These are phyloP conservation scores for Steatocranus sp. DNA, from an alignment of 2,797 vertebrate genomes.

Conservation along the genomic window DNA sequence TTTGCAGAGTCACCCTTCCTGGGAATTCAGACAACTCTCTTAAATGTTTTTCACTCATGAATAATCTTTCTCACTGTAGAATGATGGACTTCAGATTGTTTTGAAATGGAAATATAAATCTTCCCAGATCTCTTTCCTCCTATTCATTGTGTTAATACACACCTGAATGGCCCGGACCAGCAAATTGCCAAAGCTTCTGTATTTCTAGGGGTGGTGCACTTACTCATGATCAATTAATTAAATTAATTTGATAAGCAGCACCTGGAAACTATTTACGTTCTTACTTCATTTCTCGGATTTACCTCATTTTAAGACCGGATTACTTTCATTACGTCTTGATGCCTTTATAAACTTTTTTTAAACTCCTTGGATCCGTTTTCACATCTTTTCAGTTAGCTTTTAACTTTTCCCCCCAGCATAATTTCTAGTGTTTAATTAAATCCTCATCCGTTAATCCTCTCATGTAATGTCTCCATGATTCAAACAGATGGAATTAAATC, in stretches of 20 bases:
- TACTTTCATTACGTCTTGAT: background rate
- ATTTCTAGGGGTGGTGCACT: background rate
- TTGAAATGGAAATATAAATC: background rate
- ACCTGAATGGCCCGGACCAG: rapidly evolving
- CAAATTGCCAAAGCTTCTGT: background rate
- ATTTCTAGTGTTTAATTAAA: background rate
- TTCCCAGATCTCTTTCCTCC: background rate
- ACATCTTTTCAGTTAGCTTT: background rate
- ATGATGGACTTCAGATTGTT: background rate
- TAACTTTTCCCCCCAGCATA: background rate
- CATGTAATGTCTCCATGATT: background rate
- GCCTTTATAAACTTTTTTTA: background rate
- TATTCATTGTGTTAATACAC: background rate
- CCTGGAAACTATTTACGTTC: background rate
- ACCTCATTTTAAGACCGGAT: background rate
- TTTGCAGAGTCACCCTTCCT: background rate
- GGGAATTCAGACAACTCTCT: background rate
- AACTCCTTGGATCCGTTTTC: too few relatives aligned
- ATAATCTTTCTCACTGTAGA: background rate
- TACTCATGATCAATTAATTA: background rate
- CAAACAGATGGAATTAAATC: background rate
- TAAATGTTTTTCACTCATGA: background rate
- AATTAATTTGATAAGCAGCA: background rate
- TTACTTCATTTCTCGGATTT: background rate
- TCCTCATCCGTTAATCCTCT: background rate